Percentiles rank a stretch among this genome's conserved stretches.
Conservation (phyloP, 2,113 vertebrate genomes). For the Dendropsophus ebraccatus region DNA sequence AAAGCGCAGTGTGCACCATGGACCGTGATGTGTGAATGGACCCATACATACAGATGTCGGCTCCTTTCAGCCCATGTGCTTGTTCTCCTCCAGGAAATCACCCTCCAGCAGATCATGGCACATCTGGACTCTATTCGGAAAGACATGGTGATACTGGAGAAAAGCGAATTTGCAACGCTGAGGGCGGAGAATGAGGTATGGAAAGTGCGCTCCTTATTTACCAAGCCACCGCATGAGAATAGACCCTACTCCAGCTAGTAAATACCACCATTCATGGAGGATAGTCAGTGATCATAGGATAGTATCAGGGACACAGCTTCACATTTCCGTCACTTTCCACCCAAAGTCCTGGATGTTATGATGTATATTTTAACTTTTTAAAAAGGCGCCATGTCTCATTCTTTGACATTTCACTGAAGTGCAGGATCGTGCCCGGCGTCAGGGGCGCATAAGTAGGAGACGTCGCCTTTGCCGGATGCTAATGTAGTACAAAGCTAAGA, state of each 20-base stretch:
- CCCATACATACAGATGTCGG: too few relatives aligned
- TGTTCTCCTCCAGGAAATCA: constrained; percentile 82
- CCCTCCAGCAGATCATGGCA: constrained; percentile 92
- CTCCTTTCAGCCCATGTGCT: not conserved
- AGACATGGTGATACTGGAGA: constrained; percentile 98
- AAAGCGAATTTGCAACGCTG: constrained; percentile 95
- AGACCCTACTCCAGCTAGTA: too few relatives aligned
- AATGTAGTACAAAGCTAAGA: too few relatives aligned
- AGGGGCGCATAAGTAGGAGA: not conserved
- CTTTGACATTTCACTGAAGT: not conserved
- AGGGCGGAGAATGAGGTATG: constrained; percentile 89
- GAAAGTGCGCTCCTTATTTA: too few relatives aligned
- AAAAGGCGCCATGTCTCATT: not conserved
- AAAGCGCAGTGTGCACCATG: too few relatives aligned
- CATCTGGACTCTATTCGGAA: constrained; percentile 94
- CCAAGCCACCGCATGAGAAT: too few relatives aligned
- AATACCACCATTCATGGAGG: too few relatives aligned
- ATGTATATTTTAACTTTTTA: not conserved
- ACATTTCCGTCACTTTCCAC: too few relatives aligned
- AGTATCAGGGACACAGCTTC: too few relatives aligned
- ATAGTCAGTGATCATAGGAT: too few relatives aligned
- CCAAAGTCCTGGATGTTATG: too few relatives aligned
- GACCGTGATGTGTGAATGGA: too few relatives aligned
- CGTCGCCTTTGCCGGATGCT: not conserved
- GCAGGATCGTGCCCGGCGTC: not conserved